Evolutionary conservation across 1,140 invertebrate species (phyloP), one percentile per base, ranked within the genome.

Genomic region (Drosophila funebris): DNA sequence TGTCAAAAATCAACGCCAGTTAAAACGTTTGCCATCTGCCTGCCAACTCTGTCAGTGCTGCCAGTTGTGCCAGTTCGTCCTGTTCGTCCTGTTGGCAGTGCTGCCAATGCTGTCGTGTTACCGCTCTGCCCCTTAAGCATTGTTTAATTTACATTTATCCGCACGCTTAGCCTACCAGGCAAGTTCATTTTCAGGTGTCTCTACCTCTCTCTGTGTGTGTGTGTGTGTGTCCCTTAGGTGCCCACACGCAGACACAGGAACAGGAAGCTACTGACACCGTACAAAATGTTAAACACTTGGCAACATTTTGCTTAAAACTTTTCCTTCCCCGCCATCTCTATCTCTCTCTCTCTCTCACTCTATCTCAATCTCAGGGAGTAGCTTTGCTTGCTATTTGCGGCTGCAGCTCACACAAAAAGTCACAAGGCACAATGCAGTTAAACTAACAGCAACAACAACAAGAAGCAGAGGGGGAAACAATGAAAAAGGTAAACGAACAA

Each of bases 201-300:
- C 57, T 50, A n/a, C n/a, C 13, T 13, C 13, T 39, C 7, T 46
- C 20, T 46, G 20, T 39, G 37, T 39, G 18, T 44, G 43, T 37
- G 36, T 14, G 7, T 44, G 52, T 56, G 61, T 60, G 58, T 76
- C 73, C 81, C 77, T 44, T 37, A 71, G 74, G 82, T 64, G 67
- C 62, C 48, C 75, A 70, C 69, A 76, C 82, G 72, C 84, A 69
- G 76, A 76, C 69, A 66, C 60, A 4, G 37, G 48, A 73, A 78
- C 68, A 85, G 83, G 84, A 90, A 89, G 84, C 89, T 67, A 79
- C 88, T 90, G 87, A 90, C 87, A 90, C 87, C 73, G 79, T 87
- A 90, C 85, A 90, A 90, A 90, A 89, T 90, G 89, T 90, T 90
- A 90, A 90, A 90, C 89, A 90, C 89, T 90, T 85, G 82, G 82